A percentile compares a stretch with the other conserved stretches of the same genome.
These are phyloP conservation scores for Andrena fulva DNA, from an alignment of 2,888 invertebrate species.

Conservation along the genomic window DNA sequence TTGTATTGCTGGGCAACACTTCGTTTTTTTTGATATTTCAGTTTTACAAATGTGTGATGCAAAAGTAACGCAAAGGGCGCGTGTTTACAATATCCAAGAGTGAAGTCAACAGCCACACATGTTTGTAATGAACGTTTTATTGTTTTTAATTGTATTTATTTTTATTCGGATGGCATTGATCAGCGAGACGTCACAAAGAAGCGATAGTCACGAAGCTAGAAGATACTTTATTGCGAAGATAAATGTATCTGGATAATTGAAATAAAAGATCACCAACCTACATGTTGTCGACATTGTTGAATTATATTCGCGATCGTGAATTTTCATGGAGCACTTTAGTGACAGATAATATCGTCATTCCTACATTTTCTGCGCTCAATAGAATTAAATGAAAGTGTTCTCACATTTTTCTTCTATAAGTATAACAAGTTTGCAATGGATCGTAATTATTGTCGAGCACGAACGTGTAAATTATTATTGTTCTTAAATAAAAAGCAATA, in stretches of 20 bases:
- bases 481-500: conserved; percentile 23
- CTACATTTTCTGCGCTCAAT: neutral
- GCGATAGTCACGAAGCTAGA: conserved; percentile 53
- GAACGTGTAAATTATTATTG: conserved; percentile 34
- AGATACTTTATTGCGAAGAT: conserved; percentile 57
- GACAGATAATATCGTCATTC: conserved; percentile 6
- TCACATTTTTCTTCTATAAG: neutral
- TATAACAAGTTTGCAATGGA: conserved; percentile 16
- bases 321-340: neutral
- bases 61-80: neutral
- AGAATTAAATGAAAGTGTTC: neutral
- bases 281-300: conserved; percentile 47
- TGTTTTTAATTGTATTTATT: conserved; percentile 44
- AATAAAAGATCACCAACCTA: conserved; percentile 69
- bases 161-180: conserved; percentile 43
- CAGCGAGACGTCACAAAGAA: conserved; percentile 48
- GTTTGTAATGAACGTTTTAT: conserved; percentile 31
- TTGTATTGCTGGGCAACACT: conserved; percentile 9
- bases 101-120: conserved; percentile 3
- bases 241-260: conserved; percentile 62
- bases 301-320: conserved; percentile 11
- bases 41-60: conserved; percentile 11
- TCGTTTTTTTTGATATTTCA: conserved; percentile 22
- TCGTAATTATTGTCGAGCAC: conserved; percentile 3
- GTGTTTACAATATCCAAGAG: conserved; percentile 14